These are phyloP conservation scores for Labeo catla DNA, from an alignment of 2,113 vertebrate species.

Conservation along the genomic window DNA sequence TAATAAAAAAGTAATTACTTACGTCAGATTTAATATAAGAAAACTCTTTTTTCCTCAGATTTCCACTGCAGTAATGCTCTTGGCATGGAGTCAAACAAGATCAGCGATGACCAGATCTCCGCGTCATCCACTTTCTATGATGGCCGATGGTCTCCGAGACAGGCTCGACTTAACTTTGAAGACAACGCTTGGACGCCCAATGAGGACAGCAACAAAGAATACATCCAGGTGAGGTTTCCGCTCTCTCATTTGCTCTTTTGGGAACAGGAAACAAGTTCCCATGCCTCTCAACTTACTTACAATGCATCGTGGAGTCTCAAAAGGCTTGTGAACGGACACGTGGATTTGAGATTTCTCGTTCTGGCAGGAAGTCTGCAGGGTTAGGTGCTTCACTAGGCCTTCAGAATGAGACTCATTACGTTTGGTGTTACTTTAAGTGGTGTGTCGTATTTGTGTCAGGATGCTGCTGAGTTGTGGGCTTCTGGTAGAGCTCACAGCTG, in stretches of 20 bases:
- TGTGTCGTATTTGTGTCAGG: conserved; percentile 32
- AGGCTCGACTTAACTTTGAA: conserved; percentile 91
- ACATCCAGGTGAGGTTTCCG: conserved; percentile 84
- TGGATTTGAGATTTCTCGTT: background rate
- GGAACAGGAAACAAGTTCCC: background rate
- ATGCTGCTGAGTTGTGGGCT: conserved; percentile 51
- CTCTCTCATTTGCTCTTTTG: background rate
- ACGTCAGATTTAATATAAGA: background rate
- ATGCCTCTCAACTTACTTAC: background rate
- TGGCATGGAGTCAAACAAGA: conserved; percentile 93
- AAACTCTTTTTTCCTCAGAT: conserved; percentile 68
- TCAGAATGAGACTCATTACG: background rate
- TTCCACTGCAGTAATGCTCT: conserved; percentile 92
- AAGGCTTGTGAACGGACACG: background rate
- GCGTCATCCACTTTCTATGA: conserved; percentile 91
- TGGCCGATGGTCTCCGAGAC: conserved; percentile 87
- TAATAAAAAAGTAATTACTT: too few species aligned
- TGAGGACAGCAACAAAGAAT: conserved; percentile 93
- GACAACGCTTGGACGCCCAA: conserved; percentile 96
- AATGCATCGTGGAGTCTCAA: background rate
- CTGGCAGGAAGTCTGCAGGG: background rate
- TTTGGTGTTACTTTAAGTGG: conserved; percentile 30
- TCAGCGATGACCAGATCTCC: conserved; percentile 93
- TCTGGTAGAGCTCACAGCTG: conserved; percentile 68
- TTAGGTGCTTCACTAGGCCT: background rate